Conservation (phyloP, 2,888 invertebrate species). For the Stenotaenia linearis region DNA sequence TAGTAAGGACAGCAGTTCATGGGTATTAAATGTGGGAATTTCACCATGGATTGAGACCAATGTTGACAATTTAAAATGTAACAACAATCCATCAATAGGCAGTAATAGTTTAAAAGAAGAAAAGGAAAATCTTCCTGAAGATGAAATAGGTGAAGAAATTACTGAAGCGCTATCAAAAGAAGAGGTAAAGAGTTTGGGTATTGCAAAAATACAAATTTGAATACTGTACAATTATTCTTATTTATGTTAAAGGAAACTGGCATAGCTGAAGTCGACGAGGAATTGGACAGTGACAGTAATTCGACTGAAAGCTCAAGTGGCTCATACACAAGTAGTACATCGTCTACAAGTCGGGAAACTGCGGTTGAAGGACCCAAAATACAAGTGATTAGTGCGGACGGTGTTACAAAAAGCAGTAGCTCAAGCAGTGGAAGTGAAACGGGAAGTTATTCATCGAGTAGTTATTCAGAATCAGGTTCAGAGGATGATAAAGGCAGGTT, state of each 20-base stretch:
- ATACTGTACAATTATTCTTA: not conserved
- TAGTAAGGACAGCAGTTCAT: not conserved
- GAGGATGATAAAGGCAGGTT: not conserved
- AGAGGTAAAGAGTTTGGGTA: not conserved
- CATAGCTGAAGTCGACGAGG: not conserved
- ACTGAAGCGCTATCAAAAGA: not conserved
- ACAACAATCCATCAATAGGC: not conserved
- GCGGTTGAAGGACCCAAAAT: not conserved
- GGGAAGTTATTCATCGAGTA: not conserved
- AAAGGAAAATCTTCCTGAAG: not conserved
- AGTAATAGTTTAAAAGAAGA: not conserved
- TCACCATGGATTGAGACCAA: not conserved
- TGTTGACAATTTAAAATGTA: not conserved
- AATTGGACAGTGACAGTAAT: not conserved
- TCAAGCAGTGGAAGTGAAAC: not conserved
- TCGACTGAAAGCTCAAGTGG: not conserved
- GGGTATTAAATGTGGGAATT: not conserved
- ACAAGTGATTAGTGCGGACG: not conserved
- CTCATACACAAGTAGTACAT: not conserved
- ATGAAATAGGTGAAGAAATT: not conserved
- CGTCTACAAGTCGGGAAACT: not conserved
- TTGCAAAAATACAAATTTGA: not conserved
- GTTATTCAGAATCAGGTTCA: not conserved
- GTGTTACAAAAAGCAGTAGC: not conserved
- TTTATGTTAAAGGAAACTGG: not conserved